Conservation (phyloP, 1,140 invertebrate genomes). For the Macrobrachium nipponense region DNA sequence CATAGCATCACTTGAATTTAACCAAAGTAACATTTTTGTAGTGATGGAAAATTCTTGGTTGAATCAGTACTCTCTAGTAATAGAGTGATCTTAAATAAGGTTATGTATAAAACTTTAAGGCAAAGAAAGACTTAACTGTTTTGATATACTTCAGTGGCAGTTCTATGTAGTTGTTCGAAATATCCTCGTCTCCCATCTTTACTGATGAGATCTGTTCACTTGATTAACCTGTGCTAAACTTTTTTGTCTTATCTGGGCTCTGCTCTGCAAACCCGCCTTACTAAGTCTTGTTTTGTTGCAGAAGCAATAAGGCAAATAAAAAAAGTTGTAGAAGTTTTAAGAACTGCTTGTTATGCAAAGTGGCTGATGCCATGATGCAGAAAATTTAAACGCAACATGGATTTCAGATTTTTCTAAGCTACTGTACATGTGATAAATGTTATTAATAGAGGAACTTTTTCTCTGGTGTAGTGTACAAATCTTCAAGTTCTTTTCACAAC, state of each 20-base stretch:
- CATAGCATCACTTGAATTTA: too few species aligned
- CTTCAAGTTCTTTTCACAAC: background rate
- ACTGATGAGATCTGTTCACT: slow-evolving; percentile 19
- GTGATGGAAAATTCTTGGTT: too few species aligned
- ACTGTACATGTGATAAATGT: slow-evolving; percentile 48
- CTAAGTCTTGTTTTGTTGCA: slow-evolving; percentile 52
- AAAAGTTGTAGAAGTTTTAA: slow-evolving; percentile 18
- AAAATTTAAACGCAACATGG: slow-evolving; percentile 39
- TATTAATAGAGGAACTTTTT: slow-evolving; percentile 25
- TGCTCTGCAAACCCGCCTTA: slow-evolving; percentile 55
- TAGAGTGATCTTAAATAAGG: too few species aligned
- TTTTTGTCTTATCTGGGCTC: slow-evolving; percentile 26
- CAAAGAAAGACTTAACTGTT: too few species aligned
- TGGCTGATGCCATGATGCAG: slow-evolving; percentile 27
- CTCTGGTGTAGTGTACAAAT: slow-evolving; percentile 27
- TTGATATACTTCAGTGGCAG: too few species aligned
- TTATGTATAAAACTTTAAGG: too few species aligned
- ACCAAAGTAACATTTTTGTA: too few species aligned
- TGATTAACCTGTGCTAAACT: slow-evolving; percentile 43
- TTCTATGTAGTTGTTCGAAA: slow-evolving; percentile 3
- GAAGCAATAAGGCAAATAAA: slow-evolving; percentile 55
- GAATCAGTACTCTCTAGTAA: too few species aligned
- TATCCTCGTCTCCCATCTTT: background rate
- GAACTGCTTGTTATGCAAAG: slow-evolving; percentile 45
- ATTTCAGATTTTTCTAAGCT: slow-evolving; percentile 45